Percentiles rank a stretch among this genome's conserved stretches.
phyloP scores from a whole-genome alignment of 2,888 invertebrate genomes.

The Geotrupes spiniger region DNA sequence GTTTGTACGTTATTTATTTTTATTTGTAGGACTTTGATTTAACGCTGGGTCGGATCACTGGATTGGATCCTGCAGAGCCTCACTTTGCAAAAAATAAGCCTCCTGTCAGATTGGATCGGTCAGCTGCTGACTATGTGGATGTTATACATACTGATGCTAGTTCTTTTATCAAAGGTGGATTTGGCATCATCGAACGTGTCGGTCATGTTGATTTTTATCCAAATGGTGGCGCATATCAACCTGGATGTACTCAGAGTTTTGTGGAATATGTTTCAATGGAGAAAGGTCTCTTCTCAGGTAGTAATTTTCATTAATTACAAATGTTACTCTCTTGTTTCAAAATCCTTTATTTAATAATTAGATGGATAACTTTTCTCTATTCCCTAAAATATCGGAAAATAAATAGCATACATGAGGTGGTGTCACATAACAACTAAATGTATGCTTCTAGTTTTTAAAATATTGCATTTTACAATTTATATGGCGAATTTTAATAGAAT shows the following conservation, averaged over 20 bases:
- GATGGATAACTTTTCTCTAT: too few relatives aligned
- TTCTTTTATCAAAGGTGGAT: conserved; percentile 70
- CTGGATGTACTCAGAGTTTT: conserved; percentile 61
- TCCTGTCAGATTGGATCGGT: conserved; percentile 77
- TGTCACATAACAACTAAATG: too few relatives aligned
- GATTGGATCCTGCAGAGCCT: conserved; percentile 90
- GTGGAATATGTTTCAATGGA: conserved; percentile 63
- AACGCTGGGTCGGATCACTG: conserved; percentile 76
- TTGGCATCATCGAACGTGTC: conserved; percentile 78
- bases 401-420: too few relatives aligned
- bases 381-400: too few relatives aligned
- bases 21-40: conserved; percentile 60
- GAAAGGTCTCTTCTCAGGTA: conserved; percentile 62
- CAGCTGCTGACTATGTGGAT: conserved; percentile 87
- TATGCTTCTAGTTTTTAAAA: too few relatives aligned
- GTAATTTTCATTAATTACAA: too few relatives aligned
- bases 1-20: conserved; percentile 9
- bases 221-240: conserved; percentile 81
- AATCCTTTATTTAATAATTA: too few relatives aligned
- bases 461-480: too few relatives aligned
- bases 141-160: conserved; percentile 85
- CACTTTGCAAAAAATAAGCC: conserved; percentile 80
- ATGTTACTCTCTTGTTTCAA: too few relatives aligned
- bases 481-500: too few relatives aligned
- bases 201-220: conserved; percentile 92